Evolutionary conservation across 2,888 invertebrate species (phyloP).

Genomic region (Apomyelois bistriatella): DNA sequence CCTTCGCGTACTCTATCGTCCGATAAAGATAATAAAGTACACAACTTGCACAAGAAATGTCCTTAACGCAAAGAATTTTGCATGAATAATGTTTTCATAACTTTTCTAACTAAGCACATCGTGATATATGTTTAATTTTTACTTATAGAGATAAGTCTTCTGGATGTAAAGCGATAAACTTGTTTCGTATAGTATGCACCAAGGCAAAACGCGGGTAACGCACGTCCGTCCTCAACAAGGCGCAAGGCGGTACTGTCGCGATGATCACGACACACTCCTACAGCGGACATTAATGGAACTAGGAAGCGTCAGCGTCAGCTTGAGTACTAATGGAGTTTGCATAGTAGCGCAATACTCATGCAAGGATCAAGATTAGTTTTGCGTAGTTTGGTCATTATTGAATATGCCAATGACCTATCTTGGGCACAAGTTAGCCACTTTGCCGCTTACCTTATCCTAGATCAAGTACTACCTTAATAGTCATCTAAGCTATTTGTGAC

Average conservation of each 20-base stretch:
- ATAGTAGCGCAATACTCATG: constrained; percentile 26
- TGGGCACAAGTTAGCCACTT: neutral
- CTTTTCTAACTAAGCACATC: constrained; percentile 52
- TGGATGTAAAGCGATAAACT: constrained; percentile 51
- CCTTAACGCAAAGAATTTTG: constrained; percentile 42
- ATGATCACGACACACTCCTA: constrained; percentile 50
- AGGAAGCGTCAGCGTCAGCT: constrained; percentile 45
- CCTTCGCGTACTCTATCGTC: constrained; percentile 57
- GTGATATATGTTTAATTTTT: constrained; percentile 35
- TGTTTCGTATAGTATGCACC: constrained; percentile 58
- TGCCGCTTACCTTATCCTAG: too few relatives aligned
- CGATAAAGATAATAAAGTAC: constrained; percentile 57
- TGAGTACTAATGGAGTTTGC: constrained; percentile 15
- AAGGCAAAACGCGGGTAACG: constrained; percentile 32
- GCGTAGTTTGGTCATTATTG: constrained; percentile 30
- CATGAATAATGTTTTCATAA: constrained; percentile 40
- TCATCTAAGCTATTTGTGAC: too few relatives aligned
- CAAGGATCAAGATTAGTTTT: constrained; percentile 53
- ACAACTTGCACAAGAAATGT: constrained; percentile 63
- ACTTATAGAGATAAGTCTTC: constrained; percentile 28
- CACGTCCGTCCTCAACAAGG: constrained; percentile 55
- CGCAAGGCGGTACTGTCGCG: constrained; percentile 61
- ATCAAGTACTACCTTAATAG: too few relatives aligned
- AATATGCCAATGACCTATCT: constrained; percentile 16
- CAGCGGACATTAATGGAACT: constrained; percentile 53